phyloP scores from a whole-genome alignment of 1,140 invertebrate genomes.

The Pachypeltis micranthus region DNA sequence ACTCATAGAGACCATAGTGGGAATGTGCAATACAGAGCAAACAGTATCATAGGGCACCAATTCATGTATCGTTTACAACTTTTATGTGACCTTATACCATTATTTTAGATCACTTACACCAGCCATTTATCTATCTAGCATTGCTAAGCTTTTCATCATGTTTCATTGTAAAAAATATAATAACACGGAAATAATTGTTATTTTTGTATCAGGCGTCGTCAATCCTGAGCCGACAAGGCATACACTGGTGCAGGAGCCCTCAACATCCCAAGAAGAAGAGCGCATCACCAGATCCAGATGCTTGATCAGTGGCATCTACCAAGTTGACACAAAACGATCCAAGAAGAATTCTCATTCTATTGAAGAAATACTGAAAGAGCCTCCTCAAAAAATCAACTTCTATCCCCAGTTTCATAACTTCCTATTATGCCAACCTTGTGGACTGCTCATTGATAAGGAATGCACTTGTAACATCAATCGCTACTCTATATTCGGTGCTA shows the following conservation, averaged over 20 bases:
- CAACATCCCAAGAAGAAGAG: constrained; percentile 8
- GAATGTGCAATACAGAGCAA: too few species aligned
- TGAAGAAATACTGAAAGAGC: constrained; percentile 68
- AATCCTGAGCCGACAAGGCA: background rate
- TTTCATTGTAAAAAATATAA: too few species aligned
- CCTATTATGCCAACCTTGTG: constrained; percentile 28
- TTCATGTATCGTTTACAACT: too few species aligned
- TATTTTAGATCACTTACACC: too few species aligned
- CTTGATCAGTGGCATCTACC: constrained; percentile 12
- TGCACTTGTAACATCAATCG: constrained; percentile 25
- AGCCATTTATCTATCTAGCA: too few species aligned
- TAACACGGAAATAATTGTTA: too few species aligned
- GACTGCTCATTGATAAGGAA: constrained; percentile 27
- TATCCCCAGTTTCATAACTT: constrained; percentile 10
- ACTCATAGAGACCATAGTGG: too few species aligned
- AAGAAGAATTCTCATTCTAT: constrained; percentile 76
- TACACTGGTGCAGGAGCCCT: background rate
- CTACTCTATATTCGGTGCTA: too few species aligned
- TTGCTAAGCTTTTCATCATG: too few species aligned
- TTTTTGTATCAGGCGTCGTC: background rate
- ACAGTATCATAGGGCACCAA: too few species aligned
- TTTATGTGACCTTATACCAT: too few species aligned
- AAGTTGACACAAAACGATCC: constrained; percentile 31
- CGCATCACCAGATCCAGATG: constrained; percentile 5
- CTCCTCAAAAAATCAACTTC: constrained; percentile 15